Evolutionary conservation across 2,113 vertebrate species (phyloP).

Genomic region (Odocoileus hemionus): DNA sequence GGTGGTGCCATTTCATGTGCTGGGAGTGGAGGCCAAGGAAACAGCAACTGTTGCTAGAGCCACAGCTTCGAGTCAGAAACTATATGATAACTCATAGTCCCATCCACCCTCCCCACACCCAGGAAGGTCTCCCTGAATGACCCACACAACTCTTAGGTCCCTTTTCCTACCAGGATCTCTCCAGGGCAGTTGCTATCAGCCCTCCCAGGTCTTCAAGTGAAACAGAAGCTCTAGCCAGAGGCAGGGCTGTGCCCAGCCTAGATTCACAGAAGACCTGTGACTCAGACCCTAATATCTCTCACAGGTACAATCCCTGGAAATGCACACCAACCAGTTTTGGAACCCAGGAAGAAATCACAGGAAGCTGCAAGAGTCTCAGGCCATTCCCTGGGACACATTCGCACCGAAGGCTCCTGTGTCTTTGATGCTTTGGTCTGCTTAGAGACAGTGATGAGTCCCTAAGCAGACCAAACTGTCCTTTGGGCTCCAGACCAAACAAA

Average conservation of each 20-base stretch:
- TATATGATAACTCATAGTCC: not conserved
- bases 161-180: not conserved
- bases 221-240: not conserved
- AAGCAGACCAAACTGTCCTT: not conserved
- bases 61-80: not conserved
- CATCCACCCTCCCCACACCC: not conserved
- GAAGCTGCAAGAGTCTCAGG: not conserved
- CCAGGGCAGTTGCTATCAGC: not conserved
- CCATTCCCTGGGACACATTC: not conserved
- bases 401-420: not conserved
- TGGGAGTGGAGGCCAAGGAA: not conserved
- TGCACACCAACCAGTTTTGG: not conserved
- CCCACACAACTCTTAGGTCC: not conserved
- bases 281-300: not conserved
- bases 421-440: not conserved
- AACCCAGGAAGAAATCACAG: not conserved
- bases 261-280: not conserved
- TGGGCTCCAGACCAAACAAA: not conserved
- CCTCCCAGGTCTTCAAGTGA: not conserved
- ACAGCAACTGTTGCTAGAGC: not conserved
- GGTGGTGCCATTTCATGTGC: conserved; percentile 11
- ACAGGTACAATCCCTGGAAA: not conserved
- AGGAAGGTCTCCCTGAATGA: not conserved
- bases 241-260: not conserved
- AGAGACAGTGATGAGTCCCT: not conserved